Base-by-base conservation (phyloP, 2,113 vertebrate genomes). In the Forbesichthys agassizii region DNA sequence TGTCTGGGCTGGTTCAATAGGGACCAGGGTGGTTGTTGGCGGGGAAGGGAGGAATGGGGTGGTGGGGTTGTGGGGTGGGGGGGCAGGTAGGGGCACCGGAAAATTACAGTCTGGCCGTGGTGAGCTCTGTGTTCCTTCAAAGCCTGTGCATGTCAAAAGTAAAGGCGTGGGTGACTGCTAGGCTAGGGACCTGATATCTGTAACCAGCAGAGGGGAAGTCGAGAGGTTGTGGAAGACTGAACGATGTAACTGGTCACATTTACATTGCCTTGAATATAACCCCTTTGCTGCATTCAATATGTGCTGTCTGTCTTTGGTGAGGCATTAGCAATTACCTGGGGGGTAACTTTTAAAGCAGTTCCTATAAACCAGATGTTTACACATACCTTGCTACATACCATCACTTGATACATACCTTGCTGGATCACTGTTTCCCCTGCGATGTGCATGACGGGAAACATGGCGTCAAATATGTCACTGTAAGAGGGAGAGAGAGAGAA, bases 381-480 rank as follows among this genome's bases (percentile, higher is more conserved):
- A 85, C 88, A 47, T 8, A 46, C 33, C 65, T 11, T 11, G 13
- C 33, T 16, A 12, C 1, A 12, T 11, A 27, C 27, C 27, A 27
- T 27, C 27, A 27, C 27, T 27, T 27, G 1, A 33, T 27, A 27
- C 54, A 9, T 89, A 98, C 96, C 96, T 93, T 98, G 96, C 61
- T 98, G 96, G 82, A 99, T 99, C 60, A 99, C 97, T 0, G 95
- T 99, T 90, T 99, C 97, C 68, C 95, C 96, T 5, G 95, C 97
- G 1, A 99, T 98, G 90, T 99, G 97, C 7, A 93, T 99, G 77
- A 99, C 96, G 0, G 97, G 97, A 69, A 99, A 99, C 97, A 99
- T 99, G 83, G 97, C 97, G 57, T 99, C 97, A 7, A 99, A 99
- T 85, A 99, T 99, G 88, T 99, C 97, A 86, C 97, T 99, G 88